These are phyloP conservation scores for Kryptolebias marmoratus DNA, from an alignment of 2,113 vertebrate species.

Conservation along the genomic window DNA sequence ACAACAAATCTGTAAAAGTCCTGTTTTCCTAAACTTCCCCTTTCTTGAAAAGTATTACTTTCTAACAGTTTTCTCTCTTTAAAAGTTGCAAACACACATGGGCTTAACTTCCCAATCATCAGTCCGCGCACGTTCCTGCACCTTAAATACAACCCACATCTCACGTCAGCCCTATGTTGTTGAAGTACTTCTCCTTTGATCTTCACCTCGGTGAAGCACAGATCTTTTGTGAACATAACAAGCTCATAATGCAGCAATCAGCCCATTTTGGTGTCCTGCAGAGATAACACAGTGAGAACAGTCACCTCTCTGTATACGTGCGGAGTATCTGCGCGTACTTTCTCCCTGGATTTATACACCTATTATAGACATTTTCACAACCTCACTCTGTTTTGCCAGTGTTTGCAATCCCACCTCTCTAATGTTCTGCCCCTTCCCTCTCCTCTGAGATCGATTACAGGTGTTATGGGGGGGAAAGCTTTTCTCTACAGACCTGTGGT, in stretches of 20 bases:
- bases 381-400: constrained; percentile 10
- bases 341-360: constrained; percentile 18
- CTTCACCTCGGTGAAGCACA: constrained; percentile 10
- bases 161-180: constrained; percentile 12
- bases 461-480: constrained; percentile 16
- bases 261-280: constrained; percentile 14
- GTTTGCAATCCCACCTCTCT: constrained; percentile 17
- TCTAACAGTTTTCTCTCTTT: not conserved
- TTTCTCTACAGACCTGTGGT: constrained; percentile 23
- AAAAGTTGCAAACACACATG: not conserved
- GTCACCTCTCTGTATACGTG: constrained; percentile 23
- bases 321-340: constrained; percentile 6
- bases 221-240: constrained; percentile 28
- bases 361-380: not conserved
- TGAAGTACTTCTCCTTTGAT: constrained; percentile 26
- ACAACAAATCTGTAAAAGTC: not conserved
- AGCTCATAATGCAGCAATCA: constrained; percentile 16
- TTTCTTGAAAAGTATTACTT: not conserved
- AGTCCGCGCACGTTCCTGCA: constrained; percentile 19
- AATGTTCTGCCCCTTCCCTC: not conserved
- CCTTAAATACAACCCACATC: not conserved
- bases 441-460: constrained; percentile 17
- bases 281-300: constrained; percentile 15
- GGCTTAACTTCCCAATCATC: not conserved
- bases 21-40: not conserved